phyloP scores from a whole-genome alignment of 2,888 invertebrate species.

The Erynnis tages region DNA sequence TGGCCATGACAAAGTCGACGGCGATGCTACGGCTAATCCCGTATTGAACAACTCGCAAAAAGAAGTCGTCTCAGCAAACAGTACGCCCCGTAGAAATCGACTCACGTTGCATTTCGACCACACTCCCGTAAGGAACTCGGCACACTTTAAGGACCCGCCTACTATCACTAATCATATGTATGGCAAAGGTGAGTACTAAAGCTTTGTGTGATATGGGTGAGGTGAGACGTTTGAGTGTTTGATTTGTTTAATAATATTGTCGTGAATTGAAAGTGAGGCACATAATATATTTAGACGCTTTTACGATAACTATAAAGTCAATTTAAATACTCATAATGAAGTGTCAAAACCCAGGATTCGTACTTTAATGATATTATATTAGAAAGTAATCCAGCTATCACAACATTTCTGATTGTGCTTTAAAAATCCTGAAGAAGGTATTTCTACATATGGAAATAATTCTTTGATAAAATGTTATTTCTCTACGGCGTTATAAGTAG shows the following conservation, averaged over 20 bases:
- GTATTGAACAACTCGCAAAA: conserved; percentile 43
- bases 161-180: conserved; percentile 53
- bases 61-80: conserved; percentile 59
- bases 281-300: conserved; percentile 14
- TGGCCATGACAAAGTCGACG: conserved; percentile 62
- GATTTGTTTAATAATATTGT: conserved; percentile 18
- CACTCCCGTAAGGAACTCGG: conserved; percentile 85
- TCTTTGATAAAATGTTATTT: no score
- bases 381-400: no score
- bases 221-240: conserved; percentile 12
- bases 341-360: no score
- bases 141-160: conserved; percentile 88
- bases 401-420: no score
- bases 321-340: no score
- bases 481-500: no score
- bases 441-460: no score
- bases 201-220: neutral
- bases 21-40: conserved; percentile 47
- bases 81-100: conserved; percentile 83
- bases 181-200: conserved; percentile 60
- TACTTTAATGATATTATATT: no score
- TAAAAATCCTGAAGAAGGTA: no score
- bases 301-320: no score
- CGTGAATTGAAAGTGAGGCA: neutral
- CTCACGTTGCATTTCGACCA: conserved; percentile 88